A percentile compares a stretch with the other conserved stretches of the same genome.
Conservation (phyloP, 1,140 invertebrate species). For the Macrocentrus cingulum region DNA sequence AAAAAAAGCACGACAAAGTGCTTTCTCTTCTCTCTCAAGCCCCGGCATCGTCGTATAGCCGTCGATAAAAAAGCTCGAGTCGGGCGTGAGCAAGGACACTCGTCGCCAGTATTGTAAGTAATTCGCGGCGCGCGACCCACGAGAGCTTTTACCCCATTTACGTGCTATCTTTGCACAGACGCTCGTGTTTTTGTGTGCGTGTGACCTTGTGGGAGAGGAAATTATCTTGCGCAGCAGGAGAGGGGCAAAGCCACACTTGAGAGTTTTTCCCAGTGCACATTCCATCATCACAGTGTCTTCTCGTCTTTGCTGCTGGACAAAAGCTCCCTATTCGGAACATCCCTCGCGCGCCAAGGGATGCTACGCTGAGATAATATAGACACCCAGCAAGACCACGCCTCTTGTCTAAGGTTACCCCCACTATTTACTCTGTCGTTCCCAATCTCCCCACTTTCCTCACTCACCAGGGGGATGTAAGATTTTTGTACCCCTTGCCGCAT, state of each 20-base stretch:
- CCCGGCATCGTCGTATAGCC: constrained; percentile 21
- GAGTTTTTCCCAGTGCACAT: too few relatives aligned
- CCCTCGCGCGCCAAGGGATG: too few relatives aligned
- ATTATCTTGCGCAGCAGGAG: too few relatives aligned
- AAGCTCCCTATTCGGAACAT: too few relatives aligned
- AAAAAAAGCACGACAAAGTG: constrained; percentile 41
- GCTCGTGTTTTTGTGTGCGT: too few relatives aligned
- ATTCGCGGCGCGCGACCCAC: constrained; percentile 2
- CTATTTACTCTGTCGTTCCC: constrained; percentile 17
- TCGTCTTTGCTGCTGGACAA: too few relatives aligned
- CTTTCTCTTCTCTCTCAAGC: constrained; percentile 39
- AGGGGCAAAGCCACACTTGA: too few relatives aligned
- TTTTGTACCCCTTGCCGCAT: constrained; percentile 36
- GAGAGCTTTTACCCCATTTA: too few relatives aligned
- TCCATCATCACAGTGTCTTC: too few relatives aligned
- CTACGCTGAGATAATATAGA: constrained; percentile 17
- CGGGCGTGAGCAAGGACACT: neutral
- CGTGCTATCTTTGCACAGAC: too few relatives aligned
- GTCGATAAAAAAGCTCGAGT: constrained; percentile 49
- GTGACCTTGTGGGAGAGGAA: too few relatives aligned
- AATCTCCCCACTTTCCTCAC: constrained; percentile 17
- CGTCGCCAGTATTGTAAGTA: constrained; percentile 6
- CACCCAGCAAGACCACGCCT: constrained; percentile 50
- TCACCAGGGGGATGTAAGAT: constrained; percentile 25
- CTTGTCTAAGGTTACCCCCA: constrained; percentile 58